A percentile compares a stretch with the other conserved stretches of the same genome.
These are phyloP conservation scores for Tachuris rubrigastra DNA, from an alignment of 2,113 vertebrate genomes.

Conservation along the genomic window DNA sequence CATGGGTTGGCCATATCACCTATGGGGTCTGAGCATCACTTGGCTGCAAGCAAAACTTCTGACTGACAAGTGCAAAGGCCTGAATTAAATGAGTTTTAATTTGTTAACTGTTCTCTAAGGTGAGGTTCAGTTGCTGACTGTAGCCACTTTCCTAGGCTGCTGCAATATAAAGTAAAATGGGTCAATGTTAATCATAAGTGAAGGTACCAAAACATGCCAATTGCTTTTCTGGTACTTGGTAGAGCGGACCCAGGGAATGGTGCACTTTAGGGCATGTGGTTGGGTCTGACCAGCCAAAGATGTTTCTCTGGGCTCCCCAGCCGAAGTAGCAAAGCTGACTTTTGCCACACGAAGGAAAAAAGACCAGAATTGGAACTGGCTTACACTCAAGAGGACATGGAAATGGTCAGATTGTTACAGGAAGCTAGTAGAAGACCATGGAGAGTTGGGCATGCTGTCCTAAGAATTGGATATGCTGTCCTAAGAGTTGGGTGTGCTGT, in stretches of 20 bases:
- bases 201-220: background rate
- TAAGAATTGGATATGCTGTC: background rate
- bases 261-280: background rate
- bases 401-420: background rate
- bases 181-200: background rate
- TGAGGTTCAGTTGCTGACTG: background rate
- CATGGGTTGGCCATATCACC: background rate
- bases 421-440: background rate
- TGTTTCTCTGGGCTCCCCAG: background rate
- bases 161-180: background rate
- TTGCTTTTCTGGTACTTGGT: background rate
- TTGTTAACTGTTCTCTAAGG: background rate
- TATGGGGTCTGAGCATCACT: background rate
- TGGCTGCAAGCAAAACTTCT: background rate
- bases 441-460: background rate
- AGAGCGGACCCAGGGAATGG: background rate
- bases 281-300: background rate
- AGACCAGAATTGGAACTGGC: background rate
- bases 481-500: background rate
- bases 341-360: background rate
- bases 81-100: background rate
- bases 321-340: background rate
- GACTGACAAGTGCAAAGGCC: background rate
- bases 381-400: background rate
- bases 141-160: background rate